Percentiles rank a stretch among this genome's conserved stretches.
These are phyloP conservation scores for Psittacula echo DNA, from an alignment of 2,797 vertebrate species.

Conservation along the genomic window DNA sequence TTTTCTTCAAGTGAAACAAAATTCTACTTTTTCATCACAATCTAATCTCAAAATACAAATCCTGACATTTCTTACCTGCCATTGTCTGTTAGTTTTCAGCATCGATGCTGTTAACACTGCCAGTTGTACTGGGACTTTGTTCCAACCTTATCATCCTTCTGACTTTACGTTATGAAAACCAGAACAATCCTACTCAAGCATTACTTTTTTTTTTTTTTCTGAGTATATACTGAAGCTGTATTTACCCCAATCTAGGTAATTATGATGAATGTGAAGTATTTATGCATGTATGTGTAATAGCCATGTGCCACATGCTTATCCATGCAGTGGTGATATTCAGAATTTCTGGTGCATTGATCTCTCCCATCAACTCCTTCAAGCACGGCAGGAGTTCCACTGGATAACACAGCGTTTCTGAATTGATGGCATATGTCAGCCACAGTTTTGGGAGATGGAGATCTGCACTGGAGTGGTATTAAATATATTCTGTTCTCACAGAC, in stretches of 20 bases:
- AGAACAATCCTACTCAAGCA: background rate
- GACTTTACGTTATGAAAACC: background rate
- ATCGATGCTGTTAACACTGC: background rate
- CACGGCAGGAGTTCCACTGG: background rate
- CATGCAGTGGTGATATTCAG: background rate
- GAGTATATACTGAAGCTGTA: background rate
- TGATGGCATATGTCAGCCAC: background rate
- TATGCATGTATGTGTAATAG: background rate
- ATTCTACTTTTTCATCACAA: background rate
- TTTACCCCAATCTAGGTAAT: background rate
- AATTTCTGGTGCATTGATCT: background rate
- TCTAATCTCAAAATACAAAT: background rate
- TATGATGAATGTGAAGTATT: background rate
- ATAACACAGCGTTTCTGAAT: background rate
- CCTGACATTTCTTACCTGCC: background rate
- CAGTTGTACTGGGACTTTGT: background rate
- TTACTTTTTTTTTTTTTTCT: background rate
- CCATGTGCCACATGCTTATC: background rate
- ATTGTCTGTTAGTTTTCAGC: background rate
- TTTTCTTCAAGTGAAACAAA: background rate
- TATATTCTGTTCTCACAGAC: background rate
- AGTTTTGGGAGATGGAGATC: background rate
- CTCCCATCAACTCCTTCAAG: background rate
- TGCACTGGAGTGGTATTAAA: background rate
- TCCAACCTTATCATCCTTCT: background rate